phyloP scores from a whole-genome alignment of 2,113 vertebrate species.

The Chauna torquata region DNA sequence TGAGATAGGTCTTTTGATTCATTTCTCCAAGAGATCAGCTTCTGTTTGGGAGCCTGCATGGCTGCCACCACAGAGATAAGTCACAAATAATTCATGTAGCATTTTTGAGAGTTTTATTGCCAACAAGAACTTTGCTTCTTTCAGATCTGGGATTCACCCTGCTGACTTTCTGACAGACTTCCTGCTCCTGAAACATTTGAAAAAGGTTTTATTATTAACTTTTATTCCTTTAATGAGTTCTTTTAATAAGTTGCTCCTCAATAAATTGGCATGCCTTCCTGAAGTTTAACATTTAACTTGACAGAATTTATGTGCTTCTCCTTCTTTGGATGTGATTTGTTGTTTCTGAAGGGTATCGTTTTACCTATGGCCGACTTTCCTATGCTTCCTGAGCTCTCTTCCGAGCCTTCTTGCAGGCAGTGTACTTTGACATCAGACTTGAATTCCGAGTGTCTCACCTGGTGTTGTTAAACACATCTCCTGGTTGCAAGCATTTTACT shows the following conservation, averaged over 20 bases:
- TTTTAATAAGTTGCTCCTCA: slow-evolving; percentile 28
- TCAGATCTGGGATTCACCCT: slow-evolving; percentile 33
- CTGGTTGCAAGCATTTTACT: not conserved
- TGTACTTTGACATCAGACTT: not conserved
- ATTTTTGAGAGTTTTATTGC: slow-evolving; percentile 25
- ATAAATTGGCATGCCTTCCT: slow-evolving; percentile 22
- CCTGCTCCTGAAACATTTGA: slow-evolving; percentile 30
- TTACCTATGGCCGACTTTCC: not conserved
- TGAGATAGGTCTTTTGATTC: not conserved
- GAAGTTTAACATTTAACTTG: slow-evolving; percentile 30
- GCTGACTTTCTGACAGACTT: slow-evolving; percentile 37
- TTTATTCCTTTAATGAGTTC: slow-evolving; percentile 35
- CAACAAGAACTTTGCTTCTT: not conserved
- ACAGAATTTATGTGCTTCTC: not conserved
- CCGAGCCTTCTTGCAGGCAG: not conserved
- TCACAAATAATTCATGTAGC: not conserved
- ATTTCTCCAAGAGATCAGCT: not conserved
- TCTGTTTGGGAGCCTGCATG: not conserved
- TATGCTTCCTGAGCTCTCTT: not conserved
- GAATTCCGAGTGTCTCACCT: not conserved
- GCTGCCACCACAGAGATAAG: not conserved
- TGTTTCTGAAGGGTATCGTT: not conserved
- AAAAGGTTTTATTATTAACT: slow-evolving; percentile 55
- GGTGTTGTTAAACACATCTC: not conserved
- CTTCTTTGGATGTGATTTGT: not conserved